Evolutionary conservation across 92 coral and sea anemone species (phyloP), one percentile per base, ranked within the genome.

Genomic region (Umimayanthus kanabou): DNA sequence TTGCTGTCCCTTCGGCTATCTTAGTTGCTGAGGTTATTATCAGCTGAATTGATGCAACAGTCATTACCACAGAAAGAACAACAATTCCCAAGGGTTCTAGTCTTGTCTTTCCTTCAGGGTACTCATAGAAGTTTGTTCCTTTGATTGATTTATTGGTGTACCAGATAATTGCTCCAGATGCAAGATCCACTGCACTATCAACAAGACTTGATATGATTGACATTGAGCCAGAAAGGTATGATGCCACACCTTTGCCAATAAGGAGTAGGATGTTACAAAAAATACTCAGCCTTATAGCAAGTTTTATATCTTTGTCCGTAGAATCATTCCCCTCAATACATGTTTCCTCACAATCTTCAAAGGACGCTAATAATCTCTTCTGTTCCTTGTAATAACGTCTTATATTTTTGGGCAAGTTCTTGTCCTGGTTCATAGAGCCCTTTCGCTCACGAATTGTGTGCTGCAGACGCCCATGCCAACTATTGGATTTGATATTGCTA

Each of bases 131-230:
- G 81, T 97, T 87, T 18, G 99, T 95, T 50, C 93, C 92, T 85
- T 92, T 92, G 85, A 97, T 95, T 30, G 99, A 92, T 76, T 92
- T 90, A 22, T 87, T 87, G 0, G 99, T 97, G 84, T 91, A 93
- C 98, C 99, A 97, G 87, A 97, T 87, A 74, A 97, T 90, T 18
- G 90, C 13, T 23, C 96, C 96, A 6, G 98, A 97, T 58, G 94
- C 94, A 85, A 97, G 88, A 89, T 97, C 98, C 66, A 95, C 92
- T 29, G 95, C 94, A 89, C 99, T 97, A 90, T 97, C 99, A 30
- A 97, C 98, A 82, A 97, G 90, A 82, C 99, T 97, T 9, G 99
- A 97, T 22, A 97, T 95, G 77, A 97, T 91, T n/a, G 99, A 93
- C 95, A 97, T 86, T 14, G 99, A 97, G 22, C 97, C 98, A 85